Evolutionary conservation across 2,113 vertebrate species (phyloP).

Genomic region (Tonatia bakeri): DNA sequence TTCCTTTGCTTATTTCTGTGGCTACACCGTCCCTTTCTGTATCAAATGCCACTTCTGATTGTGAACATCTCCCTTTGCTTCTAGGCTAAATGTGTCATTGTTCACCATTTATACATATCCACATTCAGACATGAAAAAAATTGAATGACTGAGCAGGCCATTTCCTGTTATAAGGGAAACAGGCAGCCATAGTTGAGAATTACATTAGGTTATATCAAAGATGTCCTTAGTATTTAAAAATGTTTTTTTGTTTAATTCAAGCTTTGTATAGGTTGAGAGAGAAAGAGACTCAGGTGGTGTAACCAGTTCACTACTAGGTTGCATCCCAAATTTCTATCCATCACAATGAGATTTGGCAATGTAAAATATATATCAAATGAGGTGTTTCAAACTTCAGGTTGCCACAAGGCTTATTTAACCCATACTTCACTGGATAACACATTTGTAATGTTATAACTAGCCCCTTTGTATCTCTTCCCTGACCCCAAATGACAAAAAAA

Average conservation of each 20-base stretch:
- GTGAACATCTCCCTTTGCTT: conserved; percentile 72
- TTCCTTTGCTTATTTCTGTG: conserved; percentile 62
- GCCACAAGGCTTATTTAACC: neutral
- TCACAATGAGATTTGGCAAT: neutral
- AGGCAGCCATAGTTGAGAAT: neutral
- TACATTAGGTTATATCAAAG: neutral
- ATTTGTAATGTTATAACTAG: neutral
- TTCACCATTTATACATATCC: conserved; percentile 12
- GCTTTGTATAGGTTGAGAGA: neutral
- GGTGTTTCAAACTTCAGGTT: neutral
- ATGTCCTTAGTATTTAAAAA: neutral
- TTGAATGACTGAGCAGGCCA: neutral
- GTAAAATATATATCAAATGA: neutral
- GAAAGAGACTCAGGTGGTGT: neutral
- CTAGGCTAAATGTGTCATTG: conserved; percentile 60
- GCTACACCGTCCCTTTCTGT: conserved; percentile 39
- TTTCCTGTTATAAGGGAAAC: neutral
- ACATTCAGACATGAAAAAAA: neutral
- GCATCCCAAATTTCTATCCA: neutral
- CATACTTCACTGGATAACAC: neutral
- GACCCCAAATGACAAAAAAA: neutral
- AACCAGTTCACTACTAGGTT: neutral
- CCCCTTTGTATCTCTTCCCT: neutral
- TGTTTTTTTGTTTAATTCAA: neutral
- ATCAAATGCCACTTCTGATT: conserved; percentile 69